Conservation (phyloP, 2,888 invertebrate genomes). For the Mythimna loreyi region DNA sequence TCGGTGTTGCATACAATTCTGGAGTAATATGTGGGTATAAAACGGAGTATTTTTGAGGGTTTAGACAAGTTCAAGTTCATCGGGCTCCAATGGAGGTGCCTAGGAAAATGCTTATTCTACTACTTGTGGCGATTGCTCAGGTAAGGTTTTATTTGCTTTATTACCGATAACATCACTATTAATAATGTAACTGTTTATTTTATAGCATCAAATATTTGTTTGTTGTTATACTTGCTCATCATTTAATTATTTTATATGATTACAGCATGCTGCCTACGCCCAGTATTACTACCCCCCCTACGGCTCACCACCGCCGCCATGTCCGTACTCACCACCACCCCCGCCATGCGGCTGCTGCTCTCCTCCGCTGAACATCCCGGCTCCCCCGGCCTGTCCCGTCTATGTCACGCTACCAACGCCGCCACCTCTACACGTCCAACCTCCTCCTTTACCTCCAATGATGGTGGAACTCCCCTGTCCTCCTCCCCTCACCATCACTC, state of each 20-base stretch:
- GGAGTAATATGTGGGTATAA: conserved; percentile 81
- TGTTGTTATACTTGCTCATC: conserved; percentile 9
- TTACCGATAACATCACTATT: conserved; percentile 13
- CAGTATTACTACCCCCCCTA: conserved; percentile 78
- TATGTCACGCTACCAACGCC: conserved; percentile 81
- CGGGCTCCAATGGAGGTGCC: conserved; percentile 76
- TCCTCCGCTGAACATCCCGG: conserved; percentile 68
- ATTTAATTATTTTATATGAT: conserved; percentile 40
- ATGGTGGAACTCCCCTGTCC: conserved; percentile 76
- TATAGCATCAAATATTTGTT: conserved; percentile 1
- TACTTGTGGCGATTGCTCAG: conserved; percentile 74
- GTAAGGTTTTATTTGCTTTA: conserved; percentile 71
- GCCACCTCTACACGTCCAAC: conserved; percentile 74
- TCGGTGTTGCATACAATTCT: conserved; percentile 67
- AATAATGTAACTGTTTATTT: conserved; percentile 11
- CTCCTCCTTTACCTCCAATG: conserved; percentile 76
- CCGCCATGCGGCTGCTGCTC: conserved; percentile 64
- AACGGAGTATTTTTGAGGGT: conserved; percentile 62
- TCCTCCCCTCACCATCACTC: conserved; percentile 77
- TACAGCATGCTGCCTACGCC: conserved; percentile 75
- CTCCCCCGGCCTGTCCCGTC: conserved; percentile 74
- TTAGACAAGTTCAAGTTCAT: conserved; percentile 67
- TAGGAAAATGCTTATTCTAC: conserved; percentile 70
- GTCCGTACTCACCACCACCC: conserved; percentile 60
- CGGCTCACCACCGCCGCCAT: conserved; percentile 36